Evolutionary conservation across 2,113 vertebrate genomes (phyloP).

Genomic region (Pituophis catenifer): DNA sequence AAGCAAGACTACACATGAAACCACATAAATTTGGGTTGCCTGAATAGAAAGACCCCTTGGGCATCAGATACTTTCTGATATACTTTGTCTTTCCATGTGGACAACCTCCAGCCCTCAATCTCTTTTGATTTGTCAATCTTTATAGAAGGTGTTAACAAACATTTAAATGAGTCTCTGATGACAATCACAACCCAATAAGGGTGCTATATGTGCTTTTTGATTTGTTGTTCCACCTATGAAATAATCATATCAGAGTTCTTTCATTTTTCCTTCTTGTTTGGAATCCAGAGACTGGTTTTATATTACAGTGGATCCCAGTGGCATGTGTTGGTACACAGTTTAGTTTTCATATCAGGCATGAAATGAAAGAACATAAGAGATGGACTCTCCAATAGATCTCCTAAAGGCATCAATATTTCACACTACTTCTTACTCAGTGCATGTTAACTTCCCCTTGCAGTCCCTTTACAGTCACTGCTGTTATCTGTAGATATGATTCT

Average conservation of each 20-base stretch:
- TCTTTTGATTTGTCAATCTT: not conserved
- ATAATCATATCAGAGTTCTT: constrained; percentile 36
- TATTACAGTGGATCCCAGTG: constrained; percentile 43
- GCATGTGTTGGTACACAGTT: constrained; percentile 31
- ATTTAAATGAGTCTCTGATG: constrained; percentile 64
- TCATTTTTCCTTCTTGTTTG: constrained; percentile 39
- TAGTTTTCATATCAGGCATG: constrained; percentile 41
- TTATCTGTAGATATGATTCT: not conserved
- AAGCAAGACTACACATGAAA: not conserved
- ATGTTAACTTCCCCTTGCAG: no score
- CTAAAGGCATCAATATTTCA: not conserved
- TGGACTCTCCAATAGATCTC: not conserved
- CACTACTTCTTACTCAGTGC: not conserved
- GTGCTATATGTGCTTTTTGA: not conserved
- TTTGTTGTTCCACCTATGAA: not conserved
- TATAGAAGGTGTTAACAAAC: constrained; percentile 63
- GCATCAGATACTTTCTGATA: not conserved
- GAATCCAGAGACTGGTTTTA: constrained; percentile 34
- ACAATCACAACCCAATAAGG: constrained; percentile 61
- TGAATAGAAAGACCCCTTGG: not conserved
- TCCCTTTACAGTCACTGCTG: no score
- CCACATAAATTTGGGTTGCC: not conserved
- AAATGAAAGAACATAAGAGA: not conserved
- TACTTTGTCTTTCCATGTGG: not conserved
- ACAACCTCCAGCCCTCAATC: not conserved